phyloP scores from a whole-genome alignment of 2,797 vertebrate species.

The Pelochelys cantorii region DNA sequence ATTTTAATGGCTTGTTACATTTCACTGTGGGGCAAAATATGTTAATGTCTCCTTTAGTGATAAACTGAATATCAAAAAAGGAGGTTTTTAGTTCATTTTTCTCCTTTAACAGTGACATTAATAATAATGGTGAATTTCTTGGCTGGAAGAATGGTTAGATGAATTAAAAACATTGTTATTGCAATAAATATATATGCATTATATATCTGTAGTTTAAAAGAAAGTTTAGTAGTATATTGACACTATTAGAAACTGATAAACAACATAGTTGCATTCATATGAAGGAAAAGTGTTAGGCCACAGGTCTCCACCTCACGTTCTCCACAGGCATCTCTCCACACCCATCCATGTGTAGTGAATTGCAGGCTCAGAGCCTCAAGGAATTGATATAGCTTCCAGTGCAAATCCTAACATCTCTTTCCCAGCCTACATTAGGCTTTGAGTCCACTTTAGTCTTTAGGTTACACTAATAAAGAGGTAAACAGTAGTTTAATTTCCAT shows the following conservation, averaged over 20 bases:
- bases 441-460: not conserved
- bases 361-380: not conserved
- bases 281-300: not conserved
- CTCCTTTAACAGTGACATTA: not conserved
- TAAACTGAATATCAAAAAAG: conserved; percentile 14
- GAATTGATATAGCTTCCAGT: not conserved
- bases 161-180: not conserved
- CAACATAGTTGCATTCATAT: too few species aligned
- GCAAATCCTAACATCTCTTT: not conserved
- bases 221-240: not conserved
- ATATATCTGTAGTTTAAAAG: not conserved
- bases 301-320: not conserved
- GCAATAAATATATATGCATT: not conserved
- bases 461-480: not conserved
- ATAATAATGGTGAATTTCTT: not conserved
- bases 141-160: not conserved
- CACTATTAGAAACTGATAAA: not conserved
- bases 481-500: not conserved
- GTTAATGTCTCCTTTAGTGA: not conserved
- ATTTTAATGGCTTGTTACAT: not conserved
- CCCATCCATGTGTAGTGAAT: not conserved
- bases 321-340: not conserved
- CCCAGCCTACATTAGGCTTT: not conserved
- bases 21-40: conserved; percentile 10
- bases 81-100: conserved; percentile 9